phyloP scores from a whole-genome alignment of 2,888 invertebrate species.

The Cordilura impudica region DNA sequence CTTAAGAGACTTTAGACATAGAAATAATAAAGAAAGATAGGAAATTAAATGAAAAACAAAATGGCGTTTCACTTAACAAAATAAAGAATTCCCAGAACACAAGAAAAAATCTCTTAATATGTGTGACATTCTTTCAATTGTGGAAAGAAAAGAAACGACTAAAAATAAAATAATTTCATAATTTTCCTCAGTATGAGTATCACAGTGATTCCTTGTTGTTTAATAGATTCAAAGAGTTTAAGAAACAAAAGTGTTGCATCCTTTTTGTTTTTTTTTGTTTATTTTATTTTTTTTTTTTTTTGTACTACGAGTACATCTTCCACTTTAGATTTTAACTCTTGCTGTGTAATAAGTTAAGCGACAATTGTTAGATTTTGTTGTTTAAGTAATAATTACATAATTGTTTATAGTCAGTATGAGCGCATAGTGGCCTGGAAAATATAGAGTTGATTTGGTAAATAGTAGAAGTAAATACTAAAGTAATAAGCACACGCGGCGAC shows the following conservation, averaged over 20 bases:
- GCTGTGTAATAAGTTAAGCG: slow-evolving; percentile 43
- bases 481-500: slow-evolving; percentile 37
- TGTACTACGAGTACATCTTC: background rate
- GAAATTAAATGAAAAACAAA: slow-evolving; percentile 13
- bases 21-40: background rate
- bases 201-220: background rate
- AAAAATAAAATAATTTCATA: slow-evolving; percentile 40
- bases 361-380: slow-evolving; percentile 38
- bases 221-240: slow-evolving; percentile 28
- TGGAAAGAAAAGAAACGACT: slow-evolving; percentile 4
- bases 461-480: background rate
- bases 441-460: background rate
- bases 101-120: slow-evolving; percentile 29
- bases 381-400: slow-evolving; percentile 49
- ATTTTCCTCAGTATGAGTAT: slow-evolving; percentile 1
- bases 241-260: slow-evolving; percentile 28
- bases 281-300: background rate
- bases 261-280: slow-evolving; percentile 3
- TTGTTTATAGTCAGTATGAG: slow-evolving; percentile 8
- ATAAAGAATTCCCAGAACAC: background rate
- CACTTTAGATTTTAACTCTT: slow-evolving; percentile 20
- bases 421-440: background rate
- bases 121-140: slow-evolving; percentile 50
- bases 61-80: slow-evolving; percentile 17
- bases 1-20: slow-evolving; percentile 17